Percentiles rank a stretch among this genome's conserved stretches.
These are phyloP conservation scores for Streptopelia turtur DNA, from an alignment of 2,797 vertebrate species.

Conservation along the genomic window DNA sequence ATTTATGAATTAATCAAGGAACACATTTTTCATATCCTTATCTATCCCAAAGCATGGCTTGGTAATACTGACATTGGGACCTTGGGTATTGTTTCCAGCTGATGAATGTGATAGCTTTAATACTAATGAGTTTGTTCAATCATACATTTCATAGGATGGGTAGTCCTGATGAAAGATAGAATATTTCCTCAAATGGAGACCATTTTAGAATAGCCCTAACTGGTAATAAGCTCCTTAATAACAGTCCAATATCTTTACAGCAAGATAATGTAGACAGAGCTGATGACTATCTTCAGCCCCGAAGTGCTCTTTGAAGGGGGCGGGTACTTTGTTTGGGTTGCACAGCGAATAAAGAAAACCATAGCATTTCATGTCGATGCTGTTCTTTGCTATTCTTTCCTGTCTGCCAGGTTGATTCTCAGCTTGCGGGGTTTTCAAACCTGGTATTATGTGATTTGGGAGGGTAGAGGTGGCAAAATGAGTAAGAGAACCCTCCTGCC, in stretches of 20 bases:
- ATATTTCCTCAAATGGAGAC: background rate
- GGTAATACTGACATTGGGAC: background rate
- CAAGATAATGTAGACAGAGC: background rate
- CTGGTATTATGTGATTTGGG: background rate
- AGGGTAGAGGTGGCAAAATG: background rate
- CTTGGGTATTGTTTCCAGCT: background rate
- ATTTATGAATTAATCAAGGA: constrained; percentile 18
- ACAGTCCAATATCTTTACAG: background rate
- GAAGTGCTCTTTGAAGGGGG: background rate
- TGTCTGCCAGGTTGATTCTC: background rate
- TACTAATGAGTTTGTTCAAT: background rate
- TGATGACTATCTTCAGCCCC: background rate
- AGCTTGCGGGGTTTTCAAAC: background rate
- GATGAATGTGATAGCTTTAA: background rate
- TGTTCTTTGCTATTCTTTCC: background rate
- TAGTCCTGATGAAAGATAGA: background rate
- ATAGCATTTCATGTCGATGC: background rate
- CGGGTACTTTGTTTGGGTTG: background rate
- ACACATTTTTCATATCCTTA: background rate
- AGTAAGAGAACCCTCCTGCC: background rate
- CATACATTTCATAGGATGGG: background rate
- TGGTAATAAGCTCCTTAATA: background rate
- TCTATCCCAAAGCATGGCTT: background rate
- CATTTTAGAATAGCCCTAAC: background rate
- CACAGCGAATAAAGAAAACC: background rate